Evolutionary conservation across 2,797 vertebrate genomes (phyloP).

Genomic region (Discoglossus pictus): DNA sequence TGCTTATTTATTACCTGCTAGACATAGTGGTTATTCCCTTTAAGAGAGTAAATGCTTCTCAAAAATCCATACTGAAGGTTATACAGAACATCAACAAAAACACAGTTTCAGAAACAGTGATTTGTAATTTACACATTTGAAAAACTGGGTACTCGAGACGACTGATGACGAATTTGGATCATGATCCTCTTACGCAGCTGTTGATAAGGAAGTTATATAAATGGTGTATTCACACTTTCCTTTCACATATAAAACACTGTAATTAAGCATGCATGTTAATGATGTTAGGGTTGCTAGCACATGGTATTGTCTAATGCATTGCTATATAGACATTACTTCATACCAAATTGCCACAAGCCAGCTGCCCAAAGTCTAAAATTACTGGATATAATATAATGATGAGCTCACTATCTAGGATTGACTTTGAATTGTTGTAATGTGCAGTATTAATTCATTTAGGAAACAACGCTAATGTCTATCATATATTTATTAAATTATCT

Average conservation of each 20-base stretch:
- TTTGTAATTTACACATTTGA: constrained; percentile 39
- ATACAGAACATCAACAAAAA: no score
- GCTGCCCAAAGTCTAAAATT: constrained; percentile 31
- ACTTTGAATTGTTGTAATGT: constrained; percentile 1
- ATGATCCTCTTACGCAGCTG: constrained; percentile 40
- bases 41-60: no score
- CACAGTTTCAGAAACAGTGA: no score
- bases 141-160: background rate
- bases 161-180: constrained; percentile 20
- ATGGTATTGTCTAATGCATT: constrained; percentile 4
- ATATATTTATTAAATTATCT: no score
- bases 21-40: no score
- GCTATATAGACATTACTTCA: background rate
- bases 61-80: no score
- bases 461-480: no score
- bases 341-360: constrained; percentile 15
- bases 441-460: no score
- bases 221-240: constrained; percentile 21
- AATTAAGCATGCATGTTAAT: constrained; percentile 22
- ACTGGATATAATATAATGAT: constrained; percentile 24
- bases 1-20: no score
- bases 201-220: constrained; percentile 3
- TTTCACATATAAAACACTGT: constrained; percentile 33
- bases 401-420: constrained; percentile 17
- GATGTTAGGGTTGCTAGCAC: constrained; percentile 22